phyloP scores from a whole-genome alignment of 2,113 vertebrate species.

The Lasiurus borealis region DNA sequence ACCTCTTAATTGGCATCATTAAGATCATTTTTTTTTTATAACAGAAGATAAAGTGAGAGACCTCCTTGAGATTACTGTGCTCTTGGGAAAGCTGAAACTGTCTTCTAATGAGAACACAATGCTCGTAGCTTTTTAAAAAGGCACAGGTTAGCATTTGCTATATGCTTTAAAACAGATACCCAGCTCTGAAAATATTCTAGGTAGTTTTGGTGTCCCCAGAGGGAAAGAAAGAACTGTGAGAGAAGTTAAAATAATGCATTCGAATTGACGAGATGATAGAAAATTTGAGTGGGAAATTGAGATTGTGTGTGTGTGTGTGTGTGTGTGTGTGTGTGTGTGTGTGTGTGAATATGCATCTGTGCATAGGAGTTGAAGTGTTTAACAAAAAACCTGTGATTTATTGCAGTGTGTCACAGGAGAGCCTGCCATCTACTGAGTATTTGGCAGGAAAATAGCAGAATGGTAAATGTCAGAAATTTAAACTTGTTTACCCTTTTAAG shows the following conservation, averaged over 20 bases:
- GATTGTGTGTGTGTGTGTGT: not conserved
- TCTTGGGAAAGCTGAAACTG: conserved; percentile 75
- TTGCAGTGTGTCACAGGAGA: not conserved
- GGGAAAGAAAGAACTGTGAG: not conserved
- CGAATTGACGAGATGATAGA: not conserved
- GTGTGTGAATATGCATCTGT: not conserved
- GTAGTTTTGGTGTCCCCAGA: not conserved
- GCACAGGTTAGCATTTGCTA: not conserved
- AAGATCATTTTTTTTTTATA: conserved; percentile 60
- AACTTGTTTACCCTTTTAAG: not conserved
- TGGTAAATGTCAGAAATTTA: not conserved
- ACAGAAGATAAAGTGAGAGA: conserved; percentile 71
- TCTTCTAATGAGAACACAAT: conserved; percentile 77
- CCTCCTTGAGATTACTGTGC: conserved; percentile 65
- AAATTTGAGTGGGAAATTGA: not conserved
- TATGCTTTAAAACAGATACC: conserved; percentile 12
- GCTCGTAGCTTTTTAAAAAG: conserved; percentile 59
- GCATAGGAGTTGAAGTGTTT: not conserved
- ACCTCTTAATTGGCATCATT: conserved; percentile 77
- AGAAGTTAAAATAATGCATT: not conserved
- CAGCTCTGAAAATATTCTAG: conserved; percentile 47
- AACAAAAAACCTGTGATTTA: conserved; percentile 10
- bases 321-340: not conserved
- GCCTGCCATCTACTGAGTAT: not conserved
- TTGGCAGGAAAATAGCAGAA: not conserved